Evolutionary conservation across 2,888 invertebrate species (phyloP), one percentile per base, ranked within the genome.

Genomic region (Dysmachus trigonus): DNA sequence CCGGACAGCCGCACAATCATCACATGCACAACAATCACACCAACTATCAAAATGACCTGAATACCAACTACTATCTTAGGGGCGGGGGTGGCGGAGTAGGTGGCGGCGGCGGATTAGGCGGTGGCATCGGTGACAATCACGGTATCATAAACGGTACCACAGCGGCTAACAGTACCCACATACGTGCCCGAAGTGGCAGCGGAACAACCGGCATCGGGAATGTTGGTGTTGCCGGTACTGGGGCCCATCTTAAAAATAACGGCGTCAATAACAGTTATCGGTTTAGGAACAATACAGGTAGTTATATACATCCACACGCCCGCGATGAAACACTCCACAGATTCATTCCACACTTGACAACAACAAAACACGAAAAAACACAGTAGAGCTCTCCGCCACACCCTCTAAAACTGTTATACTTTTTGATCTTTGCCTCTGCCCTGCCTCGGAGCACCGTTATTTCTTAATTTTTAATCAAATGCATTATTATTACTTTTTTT

Each of bases 251-350:
- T 62, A 90, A 91, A 88, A 89, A 89, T 87, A 92, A 91, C 88
- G 79, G 71, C 41, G 79, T 85, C 71, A 85, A 91, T 88, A 92
- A 91, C 89, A 92, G 91, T 90, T 92, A 92, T 89, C 91, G 92
- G 89, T 92, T 90, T 90, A 91, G 91, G 90, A 91, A 89, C 87
- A 89, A 89, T 87, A 90, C 92, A 88, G 85, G 85, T 85, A 85
- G 73, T 38, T 81, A 53, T 81, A 81, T 13, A 41, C 13, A 41
- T n/a, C n/a, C 38, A 41, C 18, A 62, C 27, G 35, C 41, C 41
- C 35, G n/a, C 15, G 35, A 31, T 73, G 31, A 62, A 35, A 33
- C 38, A 15, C 38, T 41, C 18, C n/a, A 30, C 27, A 22, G 33
- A 81, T 53, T 81, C 33, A 51, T 79, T 22, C 62, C 41, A 81